Evolutionary conservation across 2,888 invertebrate genomes (phyloP), one percentile per base, ranked within the genome.

Genomic region (Ischnus inquisitorius): DNA sequence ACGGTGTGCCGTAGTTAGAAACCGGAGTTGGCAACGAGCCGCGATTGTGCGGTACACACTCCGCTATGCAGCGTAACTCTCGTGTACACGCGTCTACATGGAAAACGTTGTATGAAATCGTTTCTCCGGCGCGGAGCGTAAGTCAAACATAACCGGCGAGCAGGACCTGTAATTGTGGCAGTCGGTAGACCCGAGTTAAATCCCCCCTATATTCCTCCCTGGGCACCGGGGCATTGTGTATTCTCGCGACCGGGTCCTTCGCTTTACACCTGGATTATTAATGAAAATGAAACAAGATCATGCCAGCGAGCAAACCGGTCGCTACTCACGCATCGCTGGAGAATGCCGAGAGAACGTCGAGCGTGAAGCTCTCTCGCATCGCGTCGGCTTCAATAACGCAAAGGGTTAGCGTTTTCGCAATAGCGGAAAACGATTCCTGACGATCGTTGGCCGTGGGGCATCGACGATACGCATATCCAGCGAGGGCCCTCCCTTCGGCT

Each of bases 281-380:
- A 91, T 90, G 90, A 90, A 90, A 90, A 87, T 88, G 90, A 90
- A 91, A 90, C 88, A 89, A 87, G 76, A 79, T 80, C 68, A 54
- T 22, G n/a, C 28, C n/a, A 22, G 10, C 41, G 16, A 22, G 60
- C 25, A 28, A n/a, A 62, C 4, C 54, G 16, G 34, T 34, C 4
- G 8, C 34, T 34, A 4, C 34, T 28, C 16, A 28, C 12, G 16
- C 39, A 14, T 57, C 22, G 14, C 22, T 16, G 22, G n/a, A 3
- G n/a, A 46, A 51, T 6, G 19, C 19, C 2, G n/a, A 57, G 22
- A 43, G 22, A 3, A 16, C 43, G 60, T 72, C 57, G 43, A n/a
- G 46, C 25, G 22, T 25, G n/a, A n/a, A 12, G 67, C 25, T 46
- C 46, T n/a, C 25, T 48, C 54, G 39, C 39, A 22, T 69, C 54